Conservation (phyloP, 2,888 invertebrate genomes). For the Dolichopus griseipennis region DNA sequence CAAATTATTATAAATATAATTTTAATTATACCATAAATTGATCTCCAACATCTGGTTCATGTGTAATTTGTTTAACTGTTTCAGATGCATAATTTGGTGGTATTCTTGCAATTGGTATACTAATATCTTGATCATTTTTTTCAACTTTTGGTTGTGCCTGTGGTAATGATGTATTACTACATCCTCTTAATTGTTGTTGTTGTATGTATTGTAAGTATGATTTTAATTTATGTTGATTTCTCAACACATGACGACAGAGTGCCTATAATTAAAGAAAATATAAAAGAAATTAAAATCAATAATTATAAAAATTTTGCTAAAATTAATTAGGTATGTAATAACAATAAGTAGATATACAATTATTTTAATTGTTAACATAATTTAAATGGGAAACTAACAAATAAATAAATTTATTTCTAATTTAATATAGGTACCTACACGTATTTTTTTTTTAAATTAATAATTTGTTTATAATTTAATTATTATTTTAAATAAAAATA, state of each 20-base stretch:
- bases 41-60: constrained; percentile 37
- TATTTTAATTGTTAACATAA: no score
- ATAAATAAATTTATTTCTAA: no score
- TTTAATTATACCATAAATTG: constrained; percentile 55
- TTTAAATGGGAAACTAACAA: no score
- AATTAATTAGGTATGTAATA: no score
- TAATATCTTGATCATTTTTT: constrained; percentile 39
- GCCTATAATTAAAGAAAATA: constrained; percentile 38
- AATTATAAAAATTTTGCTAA: no score
- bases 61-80: constrained; percentile 34
- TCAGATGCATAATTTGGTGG: constrained; percentile 33
- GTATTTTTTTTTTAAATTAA: no score
- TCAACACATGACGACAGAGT: constrained; percentile 56
- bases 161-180: constrained; percentile 45
- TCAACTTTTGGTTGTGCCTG: constrained; percentile 45
- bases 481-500: no score
- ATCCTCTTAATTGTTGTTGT: constrained; percentile 43
- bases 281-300: no score
- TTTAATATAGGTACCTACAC: no score
- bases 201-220: constrained; percentile 43
- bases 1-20: not conserved
- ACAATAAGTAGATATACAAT: no score
- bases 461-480: no score
- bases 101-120: constrained; percentile 36
- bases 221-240: constrained; percentile 63